phyloP scores from a whole-genome alignment of 2,797 vertebrate species.

The Schizopygopsis pylzovi region DNA sequence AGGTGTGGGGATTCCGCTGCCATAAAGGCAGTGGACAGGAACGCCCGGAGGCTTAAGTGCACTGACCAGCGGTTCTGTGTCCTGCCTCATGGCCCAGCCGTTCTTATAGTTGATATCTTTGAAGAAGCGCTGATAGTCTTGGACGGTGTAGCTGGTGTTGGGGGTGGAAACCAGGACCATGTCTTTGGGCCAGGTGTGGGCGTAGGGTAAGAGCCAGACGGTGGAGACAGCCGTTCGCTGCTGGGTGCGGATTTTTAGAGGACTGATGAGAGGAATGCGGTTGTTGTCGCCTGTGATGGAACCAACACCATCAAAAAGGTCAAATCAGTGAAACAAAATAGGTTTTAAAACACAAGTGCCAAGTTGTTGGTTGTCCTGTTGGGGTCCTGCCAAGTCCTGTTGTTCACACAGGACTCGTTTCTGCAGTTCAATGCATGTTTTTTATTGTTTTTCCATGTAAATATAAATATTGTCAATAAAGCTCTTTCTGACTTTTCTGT shows the following conservation, averaged over 20 bases:
- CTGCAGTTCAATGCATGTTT: neutral
- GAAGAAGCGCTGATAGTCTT: conserved; percentile 87
- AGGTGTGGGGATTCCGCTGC: conserved; percentile 84
- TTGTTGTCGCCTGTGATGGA: conserved; percentile 89
- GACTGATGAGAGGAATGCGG: conserved; percentile 90
- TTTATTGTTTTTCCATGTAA: neutral
- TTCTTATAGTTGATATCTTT: conserved; percentile 87
- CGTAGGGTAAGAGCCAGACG: conserved; percentile 92
- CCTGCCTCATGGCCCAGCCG: conserved; percentile 91
- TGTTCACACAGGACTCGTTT: neutral
- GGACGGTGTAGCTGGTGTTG: conserved; percentile 87
- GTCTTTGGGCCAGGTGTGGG: conserved; percentile 86
- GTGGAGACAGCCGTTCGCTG: conserved; percentile 93
- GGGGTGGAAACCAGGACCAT: conserved; percentile 88
- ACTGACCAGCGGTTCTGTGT: conserved; percentile 85
- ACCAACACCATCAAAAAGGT: neutral
- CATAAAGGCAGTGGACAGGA: conserved; percentile 89
- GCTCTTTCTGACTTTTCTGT: no score
- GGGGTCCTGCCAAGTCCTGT: neutral
- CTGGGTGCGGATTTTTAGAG: conserved; percentile 91
- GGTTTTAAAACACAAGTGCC: neutral
- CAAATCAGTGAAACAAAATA: neutral
- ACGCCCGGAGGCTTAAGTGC: conserved; percentile 83
- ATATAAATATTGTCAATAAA: no score
- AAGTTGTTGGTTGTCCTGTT: neutral